Evolutionary conservation across 2,113 vertebrate species (phyloP).

Genomic region (Pseudolaguvia tuberculata): DNA sequence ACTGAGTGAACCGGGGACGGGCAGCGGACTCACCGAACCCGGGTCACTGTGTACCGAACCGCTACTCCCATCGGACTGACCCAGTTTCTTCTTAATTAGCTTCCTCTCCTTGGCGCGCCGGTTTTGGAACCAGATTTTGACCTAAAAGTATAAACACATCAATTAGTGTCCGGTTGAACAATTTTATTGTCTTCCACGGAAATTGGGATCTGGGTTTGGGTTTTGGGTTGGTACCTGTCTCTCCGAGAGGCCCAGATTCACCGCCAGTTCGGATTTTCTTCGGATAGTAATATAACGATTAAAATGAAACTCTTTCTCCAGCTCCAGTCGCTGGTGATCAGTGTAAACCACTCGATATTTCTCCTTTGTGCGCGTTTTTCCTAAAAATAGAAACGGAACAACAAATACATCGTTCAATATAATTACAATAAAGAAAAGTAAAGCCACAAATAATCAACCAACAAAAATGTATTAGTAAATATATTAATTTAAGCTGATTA

Average conservation of each 20-base stretch:
- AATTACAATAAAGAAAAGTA: too few species aligned
- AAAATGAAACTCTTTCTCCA: constrained; percentile 96
- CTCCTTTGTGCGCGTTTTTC: constrained; percentile 96
- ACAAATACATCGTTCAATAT: neutral
- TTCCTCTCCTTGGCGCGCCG: constrained; percentile 90
- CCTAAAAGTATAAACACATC: constrained; percentile 60
- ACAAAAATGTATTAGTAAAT: too few species aligned
- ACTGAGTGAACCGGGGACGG: constrained; percentile 73
- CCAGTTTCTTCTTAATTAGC: constrained; percentile 89
- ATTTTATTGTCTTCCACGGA: neutral
- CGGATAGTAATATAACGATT: constrained; percentile 92
- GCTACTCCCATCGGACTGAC: constrained; percentile 83
- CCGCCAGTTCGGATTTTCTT: constrained; percentile 89
- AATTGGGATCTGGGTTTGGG: neutral
- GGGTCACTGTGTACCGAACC: constrained; percentile 86
- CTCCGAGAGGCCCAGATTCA: constrained; percentile 88
- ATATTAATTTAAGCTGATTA: too few species aligned
- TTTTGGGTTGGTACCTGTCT: constrained; percentile 80
- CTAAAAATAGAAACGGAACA: constrained; percentile 57
- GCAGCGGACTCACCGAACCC: constrained; percentile 84
- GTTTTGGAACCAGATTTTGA: constrained; percentile 97
- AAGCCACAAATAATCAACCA: too few species aligned
- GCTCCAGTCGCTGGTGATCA: constrained; percentile 89
- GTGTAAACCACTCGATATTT: constrained; percentile 95
- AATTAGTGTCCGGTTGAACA: neutral